These are phyloP conservation scores for Hemiscyllium ocellatum DNA, from an alignment of 2,113 vertebrate species.

Conservation along the genomic window DNA sequence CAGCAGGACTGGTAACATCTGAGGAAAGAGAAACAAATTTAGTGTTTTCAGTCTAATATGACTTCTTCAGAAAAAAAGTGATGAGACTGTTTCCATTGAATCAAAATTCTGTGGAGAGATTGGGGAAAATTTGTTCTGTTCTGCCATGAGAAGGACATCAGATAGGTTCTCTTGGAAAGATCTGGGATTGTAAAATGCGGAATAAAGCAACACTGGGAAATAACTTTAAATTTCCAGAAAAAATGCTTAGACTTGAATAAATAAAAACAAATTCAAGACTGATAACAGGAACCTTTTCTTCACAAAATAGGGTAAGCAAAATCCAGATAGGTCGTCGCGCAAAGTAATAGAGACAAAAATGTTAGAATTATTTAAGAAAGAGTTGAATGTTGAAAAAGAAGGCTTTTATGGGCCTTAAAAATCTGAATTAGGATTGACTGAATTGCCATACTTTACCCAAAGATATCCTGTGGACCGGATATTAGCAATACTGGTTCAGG, in stretches of 20 bases:
- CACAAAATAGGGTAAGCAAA: background rate
- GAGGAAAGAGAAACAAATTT: too few relatives aligned
- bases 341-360: background rate
- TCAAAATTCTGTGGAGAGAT: background rate
- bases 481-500: background rate
- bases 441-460: background rate
- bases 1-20: too few relatives aligned
- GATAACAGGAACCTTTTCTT: background rate
- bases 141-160: background rate
- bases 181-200: background rate
- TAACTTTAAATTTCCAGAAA: background rate
- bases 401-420: background rate
- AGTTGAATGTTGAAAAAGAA: background rate
- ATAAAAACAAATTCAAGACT: background rate
- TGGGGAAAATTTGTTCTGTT: background rate
- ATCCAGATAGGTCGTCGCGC: background rate
- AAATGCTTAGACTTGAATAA: background rate
- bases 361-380: background rate
- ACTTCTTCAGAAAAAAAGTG: too few relatives aligned
- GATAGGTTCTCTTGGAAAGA: background rate
- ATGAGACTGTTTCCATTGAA: background rate
- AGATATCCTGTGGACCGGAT: background rate
- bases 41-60: too few relatives aligned
- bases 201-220: background rate
- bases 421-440: background rate